Percentiles rank a stretch among this genome's conserved stretches.
Conservation (phyloP, 2,797 vertebrate species). For the Bryconaethiops microstoma region DNA sequence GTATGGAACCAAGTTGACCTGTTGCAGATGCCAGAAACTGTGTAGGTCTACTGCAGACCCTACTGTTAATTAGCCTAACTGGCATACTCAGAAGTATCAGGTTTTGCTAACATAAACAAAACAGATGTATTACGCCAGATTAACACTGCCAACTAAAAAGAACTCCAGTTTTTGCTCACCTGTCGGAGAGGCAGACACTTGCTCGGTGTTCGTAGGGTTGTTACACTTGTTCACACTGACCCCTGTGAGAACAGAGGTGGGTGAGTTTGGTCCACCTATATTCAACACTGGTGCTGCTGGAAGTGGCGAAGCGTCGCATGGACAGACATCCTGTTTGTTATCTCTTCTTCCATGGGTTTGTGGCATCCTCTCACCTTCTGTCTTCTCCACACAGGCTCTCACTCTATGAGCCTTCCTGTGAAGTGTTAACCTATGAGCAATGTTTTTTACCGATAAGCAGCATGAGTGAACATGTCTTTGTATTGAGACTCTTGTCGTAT, state of each 20-base stretch:
- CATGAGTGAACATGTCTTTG: too few relatives aligned
- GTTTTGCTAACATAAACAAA: background rate
- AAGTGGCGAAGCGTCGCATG: constrained; percentile 9
- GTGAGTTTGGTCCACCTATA: constrained; percentile 16
- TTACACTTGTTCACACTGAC: background rate
- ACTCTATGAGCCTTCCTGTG: constrained; percentile 10
- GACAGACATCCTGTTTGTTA: background rate
- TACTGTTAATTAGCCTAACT: background rate
- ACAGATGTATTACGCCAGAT: background rate
- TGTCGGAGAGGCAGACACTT: background rate
- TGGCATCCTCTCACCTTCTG: background rate
- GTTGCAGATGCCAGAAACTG: too few relatives aligned
- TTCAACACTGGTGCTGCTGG: background rate
- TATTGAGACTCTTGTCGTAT: too few relatives aligned
- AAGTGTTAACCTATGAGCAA: background rate
- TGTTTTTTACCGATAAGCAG: too few relatives aligned
- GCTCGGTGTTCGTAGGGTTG: background rate
- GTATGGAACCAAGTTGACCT: too few relatives aligned
- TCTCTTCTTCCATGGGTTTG: background rate
- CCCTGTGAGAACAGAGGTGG: constrained; percentile 2
- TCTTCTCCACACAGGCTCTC: constrained; percentile 1
- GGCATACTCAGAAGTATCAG: background rate
- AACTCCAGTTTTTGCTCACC: constrained; percentile 26
- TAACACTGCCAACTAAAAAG: background rate
- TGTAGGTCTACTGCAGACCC: background rate